A percentile compares a stretch with the other conserved stretches of the same genome.
phyloP scores from a whole-genome alignment of 2,113 vertebrate species.

The Grammomys surdaster region DNA sequence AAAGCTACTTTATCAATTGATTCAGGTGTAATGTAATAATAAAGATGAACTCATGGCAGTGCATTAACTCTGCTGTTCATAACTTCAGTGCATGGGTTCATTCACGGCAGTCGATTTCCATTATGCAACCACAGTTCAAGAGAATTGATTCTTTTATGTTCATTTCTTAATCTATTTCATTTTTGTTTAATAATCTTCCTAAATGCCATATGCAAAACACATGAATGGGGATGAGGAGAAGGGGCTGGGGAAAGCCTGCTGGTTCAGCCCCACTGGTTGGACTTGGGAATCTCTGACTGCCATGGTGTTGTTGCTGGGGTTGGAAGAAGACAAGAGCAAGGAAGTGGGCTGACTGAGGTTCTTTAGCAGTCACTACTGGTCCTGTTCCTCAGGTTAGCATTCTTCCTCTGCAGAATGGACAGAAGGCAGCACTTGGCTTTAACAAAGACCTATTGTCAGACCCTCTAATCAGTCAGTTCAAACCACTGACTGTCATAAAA shows the following conservation, averaged over 20 bases:
- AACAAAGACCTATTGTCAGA: slow-evolving; percentile 52
- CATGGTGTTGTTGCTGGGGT: neutral
- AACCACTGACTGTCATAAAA: slow-evolving; percentile 57
- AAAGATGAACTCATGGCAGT: slow-evolving; percentile 96
- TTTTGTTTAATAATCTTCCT: slow-evolving; percentile 87
- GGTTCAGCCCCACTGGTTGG: slow-evolving; percentile 50
- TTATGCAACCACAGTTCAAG: slow-evolving; percentile 91
- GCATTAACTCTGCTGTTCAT: slow-evolving; percentile 95
- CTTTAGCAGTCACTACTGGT: neutral
- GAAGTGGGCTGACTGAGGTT: neutral
- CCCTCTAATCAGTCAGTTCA: slow-evolving; percentile 15
- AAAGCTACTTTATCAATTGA: slow-evolving; percentile 99
- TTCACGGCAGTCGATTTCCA: slow-evolving; percentile 92
- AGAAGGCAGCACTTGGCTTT: slow-evolving; percentile 29
- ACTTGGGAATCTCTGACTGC: slow-evolving; percentile 50
- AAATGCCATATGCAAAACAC: slow-evolving; percentile 84
- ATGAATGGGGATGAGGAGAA: slow-evolving; percentile 50
- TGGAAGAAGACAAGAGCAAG: neutral
- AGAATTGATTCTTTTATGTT: slow-evolving; percentile 90
- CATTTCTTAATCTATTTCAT: slow-evolving; percentile 89
- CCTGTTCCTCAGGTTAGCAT: neutral
- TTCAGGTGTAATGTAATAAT: slow-evolving; percentile 99
- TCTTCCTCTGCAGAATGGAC: neutral
- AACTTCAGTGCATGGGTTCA: slow-evolving; percentile 89
- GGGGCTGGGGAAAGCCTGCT: neutral